These are phyloP conservation scores for Cassiopea xamachana DNA, from an alignment of 30 jellyfish, hydroid and myxozoan genomes.

Conservation along the genomic window DNA sequence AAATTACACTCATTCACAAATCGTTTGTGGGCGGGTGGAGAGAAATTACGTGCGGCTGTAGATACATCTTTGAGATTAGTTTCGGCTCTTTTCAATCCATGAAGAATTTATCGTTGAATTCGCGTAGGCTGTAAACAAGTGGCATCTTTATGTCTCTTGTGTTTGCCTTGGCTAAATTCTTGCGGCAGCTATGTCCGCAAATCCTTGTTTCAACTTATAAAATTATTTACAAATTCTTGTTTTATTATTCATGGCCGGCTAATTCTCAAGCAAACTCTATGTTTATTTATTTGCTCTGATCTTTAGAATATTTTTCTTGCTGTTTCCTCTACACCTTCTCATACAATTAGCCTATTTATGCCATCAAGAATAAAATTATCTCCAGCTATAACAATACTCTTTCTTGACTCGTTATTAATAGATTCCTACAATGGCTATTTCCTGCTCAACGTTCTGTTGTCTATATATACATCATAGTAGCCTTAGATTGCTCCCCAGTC, in stretches of 20 bases:
- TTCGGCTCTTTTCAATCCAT: not conserved
- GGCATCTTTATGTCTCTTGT: not conserved
- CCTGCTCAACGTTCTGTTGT: too few relatives aligned
- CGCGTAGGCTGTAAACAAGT: not conserved
- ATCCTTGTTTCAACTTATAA: not conserved
- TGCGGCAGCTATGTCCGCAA: not conserved
- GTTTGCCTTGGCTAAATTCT: not conserved
- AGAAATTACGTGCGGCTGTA: not conserved
- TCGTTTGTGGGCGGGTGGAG: conserved; percentile 1
- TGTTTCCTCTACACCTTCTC: not conserved
- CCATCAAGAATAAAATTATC: too few relatives aligned
- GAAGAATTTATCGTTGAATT: not conserved
- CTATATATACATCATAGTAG: too few relatives aligned
- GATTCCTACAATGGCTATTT: too few relatives aligned
- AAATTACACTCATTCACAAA: not conserved
- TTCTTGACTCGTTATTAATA: too few relatives aligned
- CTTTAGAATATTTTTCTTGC: not conserved
- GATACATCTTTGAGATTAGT: not conserved
- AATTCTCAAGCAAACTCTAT: not conserved
- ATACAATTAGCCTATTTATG: too few relatives aligned
- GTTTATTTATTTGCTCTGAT: not conserved
- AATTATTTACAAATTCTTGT: not conserved
- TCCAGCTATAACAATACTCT: too few relatives aligned
- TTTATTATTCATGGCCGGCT: not conserved
- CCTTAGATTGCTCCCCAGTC: too few relatives aligned